Percentiles rank a stretch among this genome's conserved stretches.
phyloP scores from a whole-genome alignment of 2,888 invertebrate species.

The Lypha dubia region DNA sequence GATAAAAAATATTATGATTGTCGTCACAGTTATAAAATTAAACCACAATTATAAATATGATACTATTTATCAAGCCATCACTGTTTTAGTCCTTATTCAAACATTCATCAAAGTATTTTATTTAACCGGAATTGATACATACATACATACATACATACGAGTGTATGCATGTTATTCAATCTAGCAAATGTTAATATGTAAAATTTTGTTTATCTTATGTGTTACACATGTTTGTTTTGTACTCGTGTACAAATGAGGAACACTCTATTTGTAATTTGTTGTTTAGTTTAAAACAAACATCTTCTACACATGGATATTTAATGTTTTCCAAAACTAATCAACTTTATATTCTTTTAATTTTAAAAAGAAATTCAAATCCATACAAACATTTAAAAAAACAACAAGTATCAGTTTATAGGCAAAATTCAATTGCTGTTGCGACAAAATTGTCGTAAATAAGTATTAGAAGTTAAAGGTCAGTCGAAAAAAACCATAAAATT shows the following conservation, averaged over 20 bases:
- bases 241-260: conserved; percentile 22
- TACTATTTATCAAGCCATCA: not conserved
- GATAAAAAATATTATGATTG: no score
- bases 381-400: not conserved
- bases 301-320: conserved; percentile 53
- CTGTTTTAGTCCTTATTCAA: conserved; percentile 11
- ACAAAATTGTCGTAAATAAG: conserved; percentile 58
- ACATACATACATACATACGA: no score
- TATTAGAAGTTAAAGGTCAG: conserved; percentile 58
- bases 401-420: conserved; percentile 35
- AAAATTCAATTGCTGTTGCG: conserved; percentile 50
- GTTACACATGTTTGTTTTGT: conserved; percentile 50
- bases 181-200: conserved; percentile 37
- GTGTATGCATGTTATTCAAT: not conserved
- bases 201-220: conserved; percentile 62
- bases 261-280: conserved; percentile 36
- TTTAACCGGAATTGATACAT: conserved; percentile 16
- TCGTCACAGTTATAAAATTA: no score
- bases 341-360: not conserved
- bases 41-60: not conserved
- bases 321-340: conserved; percentile 11
- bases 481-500: conserved; percentile 18
- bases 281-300: conserved; percentile 39
- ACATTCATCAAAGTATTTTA: not conserved
- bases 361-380: conserved; percentile 26